These are phyloP conservation scores for Choristoneura rosaceana DNA, from an alignment of 2,888 invertebrate genomes.

Conservation along the genomic window DNA sequence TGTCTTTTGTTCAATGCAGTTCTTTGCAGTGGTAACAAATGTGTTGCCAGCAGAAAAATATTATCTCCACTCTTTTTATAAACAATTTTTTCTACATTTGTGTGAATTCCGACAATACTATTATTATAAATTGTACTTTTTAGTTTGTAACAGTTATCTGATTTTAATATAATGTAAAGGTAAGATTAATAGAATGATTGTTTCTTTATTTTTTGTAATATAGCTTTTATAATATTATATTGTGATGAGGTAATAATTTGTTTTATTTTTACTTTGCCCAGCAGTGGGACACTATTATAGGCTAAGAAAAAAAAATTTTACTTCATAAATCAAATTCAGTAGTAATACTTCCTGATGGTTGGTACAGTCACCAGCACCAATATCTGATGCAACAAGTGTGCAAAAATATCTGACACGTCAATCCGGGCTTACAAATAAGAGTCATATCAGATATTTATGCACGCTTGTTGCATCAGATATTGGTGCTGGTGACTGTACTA, in stretches of 20 bases:
- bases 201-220: slow-evolving; percentile 35
- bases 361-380: no score
- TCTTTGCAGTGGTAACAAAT: neutral
- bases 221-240: slow-evolving; percentile 42
- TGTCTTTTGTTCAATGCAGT: neutral
- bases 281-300: no score
- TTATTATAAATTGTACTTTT: neutral
- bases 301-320: no score
- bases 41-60: neutral
- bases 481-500: no score
- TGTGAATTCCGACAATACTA: neutral
- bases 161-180: slow-evolving; percentile 23
- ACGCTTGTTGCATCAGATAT: no score
- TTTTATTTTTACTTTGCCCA: slow-evolving; percentile 23
- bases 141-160: neutral
- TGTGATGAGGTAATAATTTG: slow-evolving; percentile 15
- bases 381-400: no score
- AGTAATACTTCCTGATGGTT: neutral
- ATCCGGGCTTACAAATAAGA: no score
- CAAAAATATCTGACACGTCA: no score
- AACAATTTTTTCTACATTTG: neutral
- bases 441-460: no score
- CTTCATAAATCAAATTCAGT: neutral
- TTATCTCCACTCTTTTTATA: neutral
- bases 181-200: slow-evolving; percentile 33